Evolutionary conservation across 2,888 invertebrate species (phyloP), one percentile per base, ranked within the genome.

Genomic region (Hypercompe scribonia): DNA sequence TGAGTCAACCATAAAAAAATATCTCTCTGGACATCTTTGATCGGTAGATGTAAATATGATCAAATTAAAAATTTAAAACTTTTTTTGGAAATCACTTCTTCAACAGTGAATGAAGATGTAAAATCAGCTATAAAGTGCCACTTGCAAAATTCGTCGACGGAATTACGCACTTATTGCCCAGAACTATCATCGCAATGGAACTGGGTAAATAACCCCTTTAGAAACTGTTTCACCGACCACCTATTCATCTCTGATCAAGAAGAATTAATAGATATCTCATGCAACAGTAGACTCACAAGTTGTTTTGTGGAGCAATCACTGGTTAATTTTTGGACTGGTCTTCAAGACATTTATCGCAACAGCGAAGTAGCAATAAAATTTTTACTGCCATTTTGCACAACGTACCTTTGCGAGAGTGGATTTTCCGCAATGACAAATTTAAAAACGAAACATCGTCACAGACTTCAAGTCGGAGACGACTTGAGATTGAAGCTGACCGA

Each of bases 321-420:
- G 70, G 66, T 50, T 68, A 42, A 76, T 66, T 71, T 73, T 73
- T 75, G 72, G 69, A 65, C 72, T 75, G 63, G 69, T 72, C 67
- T 75, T 72, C 72, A 72, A 75, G 68, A 72, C 69, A 73, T 68
- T 71, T 73, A 76, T 73, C 71, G 71, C 71, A 42, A 70, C 10
- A 81, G 65, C 10, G 86, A 81, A 21, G 61, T 69, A 24, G 70
- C 39, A 46, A 71, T 72, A 28, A 72, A 70, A n/a, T 74, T 68
- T 61, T 69, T 69, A 61, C 68, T 63, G 28, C 61, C 61, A 39
- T 63, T 36, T 78, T 66, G 11, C 63, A 61, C 42, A 28, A 63
- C 69, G 31, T n/a, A 31, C 66, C 66, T 66, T 66, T 46, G 42
- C 42, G 46, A 42, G 58, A 58, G 42, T 36, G 33, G 63, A 33